Percentiles rank a stretch among this genome's conserved stretches.
Evolutionary conservation across 1,140 invertebrate species (phyloP).

Genomic region (Pygmarrhopalites habei): DNA sequence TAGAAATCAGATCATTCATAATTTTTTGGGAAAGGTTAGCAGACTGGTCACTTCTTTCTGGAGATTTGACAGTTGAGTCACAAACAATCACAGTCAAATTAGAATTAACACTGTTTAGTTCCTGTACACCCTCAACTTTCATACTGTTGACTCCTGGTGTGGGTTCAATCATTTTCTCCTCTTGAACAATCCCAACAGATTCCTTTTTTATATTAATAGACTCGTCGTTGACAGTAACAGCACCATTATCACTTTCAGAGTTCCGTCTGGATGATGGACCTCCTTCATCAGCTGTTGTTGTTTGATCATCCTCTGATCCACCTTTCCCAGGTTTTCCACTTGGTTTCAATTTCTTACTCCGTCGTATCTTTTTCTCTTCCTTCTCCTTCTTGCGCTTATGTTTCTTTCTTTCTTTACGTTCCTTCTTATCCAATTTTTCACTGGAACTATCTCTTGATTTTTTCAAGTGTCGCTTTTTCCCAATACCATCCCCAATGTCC

Average conservation of each 20-base stretch:
- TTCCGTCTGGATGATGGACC: neutral
- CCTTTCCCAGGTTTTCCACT: conserved; percentile 16
- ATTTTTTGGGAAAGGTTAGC: too few relatives aligned
- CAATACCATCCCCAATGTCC: conserved; percentile 42
- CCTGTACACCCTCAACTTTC: too few relatives aligned
- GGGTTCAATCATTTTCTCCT: too few relatives aligned
- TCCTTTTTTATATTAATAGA: too few relatives aligned
- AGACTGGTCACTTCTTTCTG: conserved; percentile 22
- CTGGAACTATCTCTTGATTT: conserved; percentile 39
- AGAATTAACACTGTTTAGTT: conserved; percentile 32
- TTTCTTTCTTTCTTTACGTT: conserved; percentile 41
- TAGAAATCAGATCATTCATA: too few relatives aligned
- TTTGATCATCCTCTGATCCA: conserved; percentile 6
- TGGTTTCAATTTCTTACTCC: conserved; percentile 37
- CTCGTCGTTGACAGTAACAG: conserved; percentile 38
- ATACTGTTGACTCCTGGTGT: too few relatives aligned
- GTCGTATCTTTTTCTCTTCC: conserved; percentile 45
- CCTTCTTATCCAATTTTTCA: conserved; percentile 46
- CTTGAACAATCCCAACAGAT: too few relatives aligned
- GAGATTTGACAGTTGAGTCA: conserved; percentile 37
- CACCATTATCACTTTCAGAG: conserved; percentile 8
- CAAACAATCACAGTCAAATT: conserved; percentile 14
- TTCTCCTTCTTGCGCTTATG: conserved; percentile 40
- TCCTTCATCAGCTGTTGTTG: neutral
- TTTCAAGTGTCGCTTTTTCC: conserved; percentile 48